Conservation (phyloP, 2,113 vertebrate genomes). For the Neogobius melanostomus region DNA sequence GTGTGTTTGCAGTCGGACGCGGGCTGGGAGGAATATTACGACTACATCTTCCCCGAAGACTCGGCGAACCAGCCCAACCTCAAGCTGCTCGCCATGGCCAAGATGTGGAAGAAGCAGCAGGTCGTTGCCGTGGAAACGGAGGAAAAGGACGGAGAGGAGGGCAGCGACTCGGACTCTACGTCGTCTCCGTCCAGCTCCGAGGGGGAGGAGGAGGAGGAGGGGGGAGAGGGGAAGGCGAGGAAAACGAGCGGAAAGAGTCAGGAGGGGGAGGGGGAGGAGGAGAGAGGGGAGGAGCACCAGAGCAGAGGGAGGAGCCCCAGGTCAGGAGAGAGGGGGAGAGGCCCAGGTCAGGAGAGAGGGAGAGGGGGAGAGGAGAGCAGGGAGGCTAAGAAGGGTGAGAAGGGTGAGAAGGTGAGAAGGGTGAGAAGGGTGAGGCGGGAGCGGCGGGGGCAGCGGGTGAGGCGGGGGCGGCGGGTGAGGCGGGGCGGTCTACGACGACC, state of each 20-base stretch:
- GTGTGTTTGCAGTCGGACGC: conserved; percentile 85
- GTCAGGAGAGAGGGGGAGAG: neutral
- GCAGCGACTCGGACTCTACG: conserved; percentile 10
- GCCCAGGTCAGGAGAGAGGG: neutral
- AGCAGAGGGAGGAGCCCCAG: neutral
- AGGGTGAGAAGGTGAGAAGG: too few species aligned
- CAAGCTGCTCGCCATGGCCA: conserved; percentile 96
- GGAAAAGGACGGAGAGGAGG: conserved; percentile 30
- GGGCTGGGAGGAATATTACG: conserved; percentile 98
- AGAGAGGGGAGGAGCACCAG: neutral
- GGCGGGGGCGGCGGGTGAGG: too few species aligned
- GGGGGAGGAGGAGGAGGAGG: neutral
- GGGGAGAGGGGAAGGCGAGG: neutral
- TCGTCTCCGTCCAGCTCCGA: neutral
- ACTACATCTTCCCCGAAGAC: conserved; percentile 98
- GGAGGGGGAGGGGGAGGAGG: neutral
- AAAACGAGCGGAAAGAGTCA: neutral
- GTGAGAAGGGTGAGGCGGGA: too few species aligned
- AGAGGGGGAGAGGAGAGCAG: neutral
- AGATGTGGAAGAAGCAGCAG: conserved; percentile 97
- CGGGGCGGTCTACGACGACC: conserved; percentile 21
- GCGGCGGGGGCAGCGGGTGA: too few species aligned
- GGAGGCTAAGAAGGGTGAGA: too few species aligned
- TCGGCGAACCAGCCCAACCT: conserved; percentile 98
- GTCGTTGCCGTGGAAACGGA: conserved; percentile 63